Evolutionary conservation across 2,113 vertebrate species (phyloP).

Genomic region (Tyto alba): DNA sequence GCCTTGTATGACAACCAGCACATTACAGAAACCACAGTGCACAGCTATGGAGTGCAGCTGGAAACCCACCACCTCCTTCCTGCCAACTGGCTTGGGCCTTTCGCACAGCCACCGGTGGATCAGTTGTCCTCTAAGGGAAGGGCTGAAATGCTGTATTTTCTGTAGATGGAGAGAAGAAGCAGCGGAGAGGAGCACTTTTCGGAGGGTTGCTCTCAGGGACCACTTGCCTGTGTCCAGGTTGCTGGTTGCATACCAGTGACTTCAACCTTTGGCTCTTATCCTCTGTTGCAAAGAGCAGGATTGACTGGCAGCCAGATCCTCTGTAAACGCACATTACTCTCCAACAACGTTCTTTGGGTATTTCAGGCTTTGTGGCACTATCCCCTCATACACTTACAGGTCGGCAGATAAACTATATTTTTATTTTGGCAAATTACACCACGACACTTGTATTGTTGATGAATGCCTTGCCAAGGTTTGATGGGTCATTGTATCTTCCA

Average conservation of each 20-base stretch:
- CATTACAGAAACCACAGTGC: slow-evolving; percentile 39
- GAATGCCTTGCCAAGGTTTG: neutral
- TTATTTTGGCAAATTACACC: neutral
- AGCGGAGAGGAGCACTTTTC: neutral
- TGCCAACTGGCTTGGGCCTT: slow-evolving; percentile 36
- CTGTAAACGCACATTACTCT: neutral
- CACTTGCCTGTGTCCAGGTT: neutral
- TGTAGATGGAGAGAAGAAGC: neutral
- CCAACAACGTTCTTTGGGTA: neutral
- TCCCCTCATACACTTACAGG: neutral
- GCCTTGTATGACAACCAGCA: slow-evolving; percentile 25
- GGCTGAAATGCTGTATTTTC: neutral
- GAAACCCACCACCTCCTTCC: slow-evolving; percentile 1
- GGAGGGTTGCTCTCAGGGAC: neutral
- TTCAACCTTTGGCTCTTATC: neutral
- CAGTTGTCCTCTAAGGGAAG: neutral
- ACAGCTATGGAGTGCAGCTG: slow-evolving; percentile 23
- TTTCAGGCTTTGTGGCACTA: neutral
- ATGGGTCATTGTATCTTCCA: neutral
- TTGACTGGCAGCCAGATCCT: neutral
- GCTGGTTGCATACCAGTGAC: neutral
- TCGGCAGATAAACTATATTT: neutral
- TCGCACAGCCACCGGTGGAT: neutral
- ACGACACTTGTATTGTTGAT: neutral
- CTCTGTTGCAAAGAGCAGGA: neutral